Percentiles rank a stretch among this genome's conserved stretches.
Evolutionary conservation across 2,797 vertebrate genomes (phyloP).

Genomic region (Enteromius trimaculatus): DNA sequence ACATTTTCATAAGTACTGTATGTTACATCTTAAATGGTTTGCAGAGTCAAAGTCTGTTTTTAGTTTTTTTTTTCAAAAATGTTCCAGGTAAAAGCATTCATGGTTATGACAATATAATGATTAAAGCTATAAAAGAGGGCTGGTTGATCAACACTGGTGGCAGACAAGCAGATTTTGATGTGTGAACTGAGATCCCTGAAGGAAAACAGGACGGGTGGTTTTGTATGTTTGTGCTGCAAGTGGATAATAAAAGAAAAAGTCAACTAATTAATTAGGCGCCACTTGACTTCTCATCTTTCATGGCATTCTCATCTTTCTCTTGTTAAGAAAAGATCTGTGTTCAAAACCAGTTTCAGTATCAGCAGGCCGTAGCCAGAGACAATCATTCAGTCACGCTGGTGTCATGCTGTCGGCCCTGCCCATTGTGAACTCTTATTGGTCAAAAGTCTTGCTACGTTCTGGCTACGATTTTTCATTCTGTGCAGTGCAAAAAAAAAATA

Average conservation of each 20-base stretch:
- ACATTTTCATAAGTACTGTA: slow-evolving; percentile 6
- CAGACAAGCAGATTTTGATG: slow-evolving; percentile 1
- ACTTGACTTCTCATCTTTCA: too few relatives aligned
- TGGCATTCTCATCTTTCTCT: not conserved
- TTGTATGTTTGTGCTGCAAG: not conserved
- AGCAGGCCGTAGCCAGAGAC: not conserved
- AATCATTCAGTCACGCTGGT: not conserved
- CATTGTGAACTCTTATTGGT: not conserved
- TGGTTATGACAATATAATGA: not conserved
- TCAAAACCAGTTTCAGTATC: not conserved
- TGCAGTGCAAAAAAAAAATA: not conserved
- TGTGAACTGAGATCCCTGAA: slow-evolving; percentile 11
- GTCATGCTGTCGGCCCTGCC: not conserved
- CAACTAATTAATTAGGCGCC: slow-evolving; percentile 31
- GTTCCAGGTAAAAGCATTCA: slow-evolving; percentile 5
- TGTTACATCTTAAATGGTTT: slow-evolving; percentile 2
- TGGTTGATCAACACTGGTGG: slow-evolving; percentile 17
- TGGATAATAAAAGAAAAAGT: slow-evolving; percentile 2
- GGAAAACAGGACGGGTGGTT: not conserved
- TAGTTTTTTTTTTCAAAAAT: slow-evolving; percentile 10
- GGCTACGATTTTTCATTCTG: not conserved
- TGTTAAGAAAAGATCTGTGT: not conserved
- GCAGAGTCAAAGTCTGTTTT: not conserved
- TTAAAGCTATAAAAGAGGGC: not conserved
- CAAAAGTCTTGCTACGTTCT: not conserved